phyloP scores from a whole-genome alignment of 2,113 vertebrate species.

The Microtus richardsoni region DNA sequence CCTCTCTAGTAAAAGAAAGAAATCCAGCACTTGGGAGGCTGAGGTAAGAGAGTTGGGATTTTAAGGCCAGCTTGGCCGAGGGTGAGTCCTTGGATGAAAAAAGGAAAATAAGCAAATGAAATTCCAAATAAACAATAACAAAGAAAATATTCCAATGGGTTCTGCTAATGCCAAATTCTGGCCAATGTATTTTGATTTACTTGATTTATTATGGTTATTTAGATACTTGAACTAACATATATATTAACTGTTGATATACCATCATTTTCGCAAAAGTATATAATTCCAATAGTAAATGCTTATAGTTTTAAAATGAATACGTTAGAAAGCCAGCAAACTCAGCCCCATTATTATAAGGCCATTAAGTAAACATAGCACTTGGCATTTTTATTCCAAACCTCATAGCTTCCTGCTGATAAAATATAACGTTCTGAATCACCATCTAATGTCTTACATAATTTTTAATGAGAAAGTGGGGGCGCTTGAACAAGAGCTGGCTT shows the following conservation, averaged over 20 bases:
- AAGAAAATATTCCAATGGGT: slow-evolving; percentile 26
- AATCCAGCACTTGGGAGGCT: background rate
- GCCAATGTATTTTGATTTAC: background rate
- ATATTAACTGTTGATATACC: slow-evolving; percentile 29
- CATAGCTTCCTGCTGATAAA: slow-evolving; percentile 28
- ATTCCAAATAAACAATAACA: background rate
- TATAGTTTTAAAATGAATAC: slow-evolving; percentile 20
- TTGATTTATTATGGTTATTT: background rate
- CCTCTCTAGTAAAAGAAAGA: background rate
- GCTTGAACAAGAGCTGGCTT: background rate
- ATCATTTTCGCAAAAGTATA: slow-evolving; percentile 27
- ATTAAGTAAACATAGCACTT: background rate
- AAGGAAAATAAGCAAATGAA: background rate
- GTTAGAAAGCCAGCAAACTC: slow-evolving; percentile 27
- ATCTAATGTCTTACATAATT: background rate
- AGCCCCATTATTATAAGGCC: background rate
- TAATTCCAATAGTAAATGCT: background rate
- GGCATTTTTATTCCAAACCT: slow-evolving; percentile 26
- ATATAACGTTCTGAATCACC: background rate
- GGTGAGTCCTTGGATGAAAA: background rate
- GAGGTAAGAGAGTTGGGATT: background rate
- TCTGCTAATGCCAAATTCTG: background rate
- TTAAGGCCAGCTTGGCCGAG: background rate
- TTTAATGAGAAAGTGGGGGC: background rate
- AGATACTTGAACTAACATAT: background rate